Conservation (phyloP, 2,113 vertebrate species). For the Prunella himalayana region DNA sequence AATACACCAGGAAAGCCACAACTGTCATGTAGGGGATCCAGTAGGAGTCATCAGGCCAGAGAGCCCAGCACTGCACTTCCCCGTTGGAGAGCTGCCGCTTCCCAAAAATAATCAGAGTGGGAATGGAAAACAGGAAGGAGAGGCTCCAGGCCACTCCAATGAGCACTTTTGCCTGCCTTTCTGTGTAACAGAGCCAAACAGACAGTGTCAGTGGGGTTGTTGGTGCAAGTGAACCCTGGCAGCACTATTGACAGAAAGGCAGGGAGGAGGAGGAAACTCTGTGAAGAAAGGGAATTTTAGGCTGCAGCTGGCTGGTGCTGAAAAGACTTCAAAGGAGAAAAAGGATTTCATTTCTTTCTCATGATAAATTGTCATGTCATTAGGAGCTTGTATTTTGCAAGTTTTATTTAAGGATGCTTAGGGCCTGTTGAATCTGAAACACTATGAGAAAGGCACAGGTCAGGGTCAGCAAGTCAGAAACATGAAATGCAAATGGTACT, state of each 20-base stretch:
- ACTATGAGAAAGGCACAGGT: neutral
- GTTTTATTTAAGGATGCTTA: neutral
- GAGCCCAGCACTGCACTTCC: slow-evolving; percentile 79
- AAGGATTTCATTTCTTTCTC: neutral
- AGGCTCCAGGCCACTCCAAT: slow-evolving; percentile 72
- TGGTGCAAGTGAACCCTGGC: accelerated
- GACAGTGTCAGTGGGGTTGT: neutral
- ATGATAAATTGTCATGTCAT: neutral
- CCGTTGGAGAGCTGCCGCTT: slow-evolving; percentile 73
- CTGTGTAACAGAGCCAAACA: slow-evolving; percentile 61
- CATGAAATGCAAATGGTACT: neutral
- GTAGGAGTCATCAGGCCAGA: slow-evolving; percentile 79
- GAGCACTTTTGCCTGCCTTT: slow-evolving; percentile 76
- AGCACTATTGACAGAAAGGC: neutral
- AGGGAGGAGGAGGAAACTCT: neutral
- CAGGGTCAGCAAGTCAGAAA: neutral
- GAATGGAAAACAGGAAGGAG: slow-evolving; percentile 78
- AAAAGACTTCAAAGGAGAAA: neutral
- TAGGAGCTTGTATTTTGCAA: neutral
- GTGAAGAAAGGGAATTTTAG: neutral
- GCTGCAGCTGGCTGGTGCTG: neutral
- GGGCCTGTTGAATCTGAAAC: neutral
- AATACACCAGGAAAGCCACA: slow-evolving; percentile 78
- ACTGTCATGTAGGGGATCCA: slow-evolving; percentile 79
- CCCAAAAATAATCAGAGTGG: slow-evolving; percentile 78